Percentiles rank a stretch among this genome's conserved stretches.
phyloP scores from a whole-genome alignment of 2,113 vertebrate genomes.

The Poeciliopsis turrubarensis region DNA sequence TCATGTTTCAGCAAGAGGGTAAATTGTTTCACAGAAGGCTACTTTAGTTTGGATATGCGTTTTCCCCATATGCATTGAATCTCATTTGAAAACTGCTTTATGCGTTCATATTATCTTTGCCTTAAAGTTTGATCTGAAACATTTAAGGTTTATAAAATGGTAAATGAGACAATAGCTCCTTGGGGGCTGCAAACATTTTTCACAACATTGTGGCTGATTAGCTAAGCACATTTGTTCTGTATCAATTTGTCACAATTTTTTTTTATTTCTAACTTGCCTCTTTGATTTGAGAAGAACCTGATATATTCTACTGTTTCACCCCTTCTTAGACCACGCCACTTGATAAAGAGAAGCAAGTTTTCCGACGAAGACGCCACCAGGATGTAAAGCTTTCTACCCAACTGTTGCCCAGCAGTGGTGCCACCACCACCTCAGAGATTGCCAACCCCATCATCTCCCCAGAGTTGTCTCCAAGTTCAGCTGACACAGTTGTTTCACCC shows the following conservation, averaged over 20 bases:
- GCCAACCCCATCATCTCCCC: conserved; percentile 76
- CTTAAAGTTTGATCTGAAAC: too few species aligned
- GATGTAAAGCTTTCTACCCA: conserved; percentile 85
- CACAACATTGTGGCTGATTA: not conserved
- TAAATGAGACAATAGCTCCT: not conserved
- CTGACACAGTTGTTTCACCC: conserved; percentile 93
- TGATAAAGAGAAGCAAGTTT: conserved; percentile 99
- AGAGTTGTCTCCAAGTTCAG: conserved; percentile 91
- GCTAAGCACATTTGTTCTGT: not conserved
- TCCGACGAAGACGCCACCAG: conserved; percentile 96
- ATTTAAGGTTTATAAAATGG: not conserved
- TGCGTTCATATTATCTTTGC: too few species aligned
- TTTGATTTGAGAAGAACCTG: conserved; percentile 18
- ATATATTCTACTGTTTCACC: conserved; percentile 52
- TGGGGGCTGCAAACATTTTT: too few species aligned
- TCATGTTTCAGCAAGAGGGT: too few species aligned
- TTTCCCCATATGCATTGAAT: too few species aligned
- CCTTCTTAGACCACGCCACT: conserved; percentile 97
- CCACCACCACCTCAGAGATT: conserved; percentile 11
- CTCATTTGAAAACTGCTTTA: too few species aligned
- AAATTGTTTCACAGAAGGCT: not conserved
- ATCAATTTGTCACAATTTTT: conserved; percentile 4
- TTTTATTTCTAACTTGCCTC: not conserved
- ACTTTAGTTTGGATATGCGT: not conserved
- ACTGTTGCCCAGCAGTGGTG: conserved; percentile 71